Evolutionary conservation across 2,113 vertebrate species (phyloP).

Genomic region (Prunella fulvescens): DNA sequence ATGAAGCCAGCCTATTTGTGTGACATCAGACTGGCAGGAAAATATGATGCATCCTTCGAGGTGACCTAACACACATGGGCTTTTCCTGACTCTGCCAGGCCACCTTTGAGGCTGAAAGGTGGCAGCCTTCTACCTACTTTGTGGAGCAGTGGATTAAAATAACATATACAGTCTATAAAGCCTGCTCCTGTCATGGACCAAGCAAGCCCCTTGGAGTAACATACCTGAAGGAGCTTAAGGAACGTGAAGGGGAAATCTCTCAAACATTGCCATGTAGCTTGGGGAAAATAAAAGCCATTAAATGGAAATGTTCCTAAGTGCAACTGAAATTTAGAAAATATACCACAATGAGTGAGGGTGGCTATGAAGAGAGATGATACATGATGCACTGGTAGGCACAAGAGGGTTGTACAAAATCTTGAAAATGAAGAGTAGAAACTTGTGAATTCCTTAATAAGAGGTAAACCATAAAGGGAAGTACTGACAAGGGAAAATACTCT

Average conservation of each 20-base stretch:
- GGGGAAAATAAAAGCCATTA: not conserved
- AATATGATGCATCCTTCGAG: not conserved
- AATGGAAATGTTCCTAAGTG: not conserved
- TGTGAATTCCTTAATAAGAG: not conserved
- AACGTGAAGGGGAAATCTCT: not conserved
- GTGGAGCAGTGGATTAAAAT: not conserved
- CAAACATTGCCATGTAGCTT: not conserved
- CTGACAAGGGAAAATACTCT: not conserved
- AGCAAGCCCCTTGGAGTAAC: not conserved
- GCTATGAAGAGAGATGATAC: not conserved
- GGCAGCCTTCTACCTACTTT: not conserved
- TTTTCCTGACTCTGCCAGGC: not conserved
- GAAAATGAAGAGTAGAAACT: not conserved
- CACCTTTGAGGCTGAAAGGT: not conserved
- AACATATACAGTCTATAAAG: not conserved
- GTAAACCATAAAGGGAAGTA: not conserved
- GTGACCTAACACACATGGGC: accelerated
- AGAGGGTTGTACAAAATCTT: not conserved
- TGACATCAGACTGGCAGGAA: not conserved
- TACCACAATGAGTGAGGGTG: not conserved
- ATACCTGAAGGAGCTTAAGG: not conserved
- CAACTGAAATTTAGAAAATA: not conserved
- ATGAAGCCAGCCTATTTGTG: not conserved
- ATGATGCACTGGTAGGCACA: not conserved
- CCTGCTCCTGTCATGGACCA: not conserved